A percentile compares a stretch with the other conserved stretches of the same genome.
Evolutionary conservation across 37 sponge, comb jelly and placozoan genomes (phyloP).

Genomic region (Theonella swinhoei): DNA sequence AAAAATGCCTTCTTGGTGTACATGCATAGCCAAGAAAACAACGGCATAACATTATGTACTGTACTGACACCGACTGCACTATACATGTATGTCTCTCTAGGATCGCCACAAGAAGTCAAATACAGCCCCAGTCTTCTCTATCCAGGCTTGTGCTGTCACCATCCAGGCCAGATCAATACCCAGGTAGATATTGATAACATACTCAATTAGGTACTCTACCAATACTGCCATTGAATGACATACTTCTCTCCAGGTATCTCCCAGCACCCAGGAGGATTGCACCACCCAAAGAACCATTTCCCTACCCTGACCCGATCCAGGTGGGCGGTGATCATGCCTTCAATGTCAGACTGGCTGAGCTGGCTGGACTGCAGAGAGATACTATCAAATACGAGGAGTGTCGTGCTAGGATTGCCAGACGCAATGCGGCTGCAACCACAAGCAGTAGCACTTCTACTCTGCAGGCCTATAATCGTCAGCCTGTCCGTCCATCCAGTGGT

Average conservation of each 20-base stretch:
- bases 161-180: constrained; percentile 9
- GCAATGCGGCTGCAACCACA: neutral
- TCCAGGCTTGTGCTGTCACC: neutral
- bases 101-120: neutral
- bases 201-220: no score
- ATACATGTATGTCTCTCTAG: no score
- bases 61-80: no score
- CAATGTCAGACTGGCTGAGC: constrained; percentile 12
- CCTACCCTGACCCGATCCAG: constrained; percentile 44
- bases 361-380: constrained; percentile 10
- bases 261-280: neutral
- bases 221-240: neutral
- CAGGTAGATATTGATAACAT: neutral
- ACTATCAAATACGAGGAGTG: constrained; percentile 16
- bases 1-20: no score
- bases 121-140: neutral
- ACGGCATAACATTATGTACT: no score
- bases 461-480: neutral
- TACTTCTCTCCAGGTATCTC: neutral
- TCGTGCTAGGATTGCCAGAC: neutral
- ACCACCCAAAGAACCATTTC: neutral
- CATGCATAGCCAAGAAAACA: no score
- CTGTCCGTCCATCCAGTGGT: neutral
- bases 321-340: constrained; percentile 15
- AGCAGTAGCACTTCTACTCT: neutral